Evolutionary conservation across 2,113 vertebrate species (phyloP).

Genomic region (Kobus ellipsiprymnus): DNA sequence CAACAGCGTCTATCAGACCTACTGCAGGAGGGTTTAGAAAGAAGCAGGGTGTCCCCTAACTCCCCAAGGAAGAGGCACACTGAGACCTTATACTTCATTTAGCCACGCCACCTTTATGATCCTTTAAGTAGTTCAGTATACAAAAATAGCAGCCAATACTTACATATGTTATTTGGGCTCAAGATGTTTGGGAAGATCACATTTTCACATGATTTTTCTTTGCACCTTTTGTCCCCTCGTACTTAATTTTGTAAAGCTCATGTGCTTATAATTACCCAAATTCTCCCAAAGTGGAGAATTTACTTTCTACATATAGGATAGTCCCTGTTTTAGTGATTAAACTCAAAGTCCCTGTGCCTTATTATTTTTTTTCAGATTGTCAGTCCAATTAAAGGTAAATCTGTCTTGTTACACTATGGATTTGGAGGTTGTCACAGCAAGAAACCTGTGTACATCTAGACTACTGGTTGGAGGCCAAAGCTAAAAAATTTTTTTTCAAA

Average conservation of each 20-base stretch:
- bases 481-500: neutral
- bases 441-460: neutral
- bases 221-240: neutral
- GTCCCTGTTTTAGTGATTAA: neutral
- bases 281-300: neutral
- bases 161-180: neutral
- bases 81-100: neutral
- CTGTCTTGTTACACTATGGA: neutral
- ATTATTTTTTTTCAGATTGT: neutral
- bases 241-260: neutral
- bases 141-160: neutral
- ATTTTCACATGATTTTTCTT: neutral
- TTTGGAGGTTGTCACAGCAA: neutral
- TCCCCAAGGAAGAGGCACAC: neutral
- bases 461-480: neutral
- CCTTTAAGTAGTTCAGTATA: neutral
- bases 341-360: neutral
- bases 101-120: neutral
- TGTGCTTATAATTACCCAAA: neutral
- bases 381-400: neutral
- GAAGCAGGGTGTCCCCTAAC: no score
- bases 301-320: neutral
- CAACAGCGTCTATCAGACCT: neutral
- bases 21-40: neutral
- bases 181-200: neutral